Evolutionary conservation across 1,140 invertebrate species (phyloP).

Genomic region (Aphis gossypii): DNA sequence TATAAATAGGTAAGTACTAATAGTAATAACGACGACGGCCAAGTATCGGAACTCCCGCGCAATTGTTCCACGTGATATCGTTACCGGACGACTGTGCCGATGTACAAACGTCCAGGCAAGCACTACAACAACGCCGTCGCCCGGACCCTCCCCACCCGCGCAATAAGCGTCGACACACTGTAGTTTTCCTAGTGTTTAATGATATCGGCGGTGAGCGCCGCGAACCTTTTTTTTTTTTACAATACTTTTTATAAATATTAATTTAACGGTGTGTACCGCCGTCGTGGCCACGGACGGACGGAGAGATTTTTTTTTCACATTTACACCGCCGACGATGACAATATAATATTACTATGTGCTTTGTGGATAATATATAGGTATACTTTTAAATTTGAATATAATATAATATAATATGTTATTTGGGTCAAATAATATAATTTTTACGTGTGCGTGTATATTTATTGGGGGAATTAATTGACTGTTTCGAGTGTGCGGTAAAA

Average conservation of each 20-base stretch:
- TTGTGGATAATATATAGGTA: background rate
- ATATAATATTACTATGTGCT: background rate
- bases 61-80: conserved; percentile 45
- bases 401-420: background rate
- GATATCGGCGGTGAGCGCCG: background rate
- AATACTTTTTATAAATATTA: background rate
- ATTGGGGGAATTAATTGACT: background rate
- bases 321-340: background rate
- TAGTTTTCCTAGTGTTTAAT: background rate
- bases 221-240: background rate
- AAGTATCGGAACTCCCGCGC: conserved; percentile 34
- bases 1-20: background rate
- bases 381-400: background rate
- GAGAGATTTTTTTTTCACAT: background rate
- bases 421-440: conserved; percentile 28
- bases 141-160: conserved; percentile 23
- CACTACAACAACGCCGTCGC: background rate
- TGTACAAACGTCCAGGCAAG: background rate
- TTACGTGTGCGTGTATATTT: background rate
- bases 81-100: conserved; percentile 43
- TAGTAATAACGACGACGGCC: background rate
- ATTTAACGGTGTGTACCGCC: background rate
- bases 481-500: background rate
- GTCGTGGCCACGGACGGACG: background rate
- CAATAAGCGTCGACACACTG: background rate